Evolutionary conservation across 2,113 vertebrate species (phyloP).

Genomic region (Ictidomys tridecemlineatus): DNA sequence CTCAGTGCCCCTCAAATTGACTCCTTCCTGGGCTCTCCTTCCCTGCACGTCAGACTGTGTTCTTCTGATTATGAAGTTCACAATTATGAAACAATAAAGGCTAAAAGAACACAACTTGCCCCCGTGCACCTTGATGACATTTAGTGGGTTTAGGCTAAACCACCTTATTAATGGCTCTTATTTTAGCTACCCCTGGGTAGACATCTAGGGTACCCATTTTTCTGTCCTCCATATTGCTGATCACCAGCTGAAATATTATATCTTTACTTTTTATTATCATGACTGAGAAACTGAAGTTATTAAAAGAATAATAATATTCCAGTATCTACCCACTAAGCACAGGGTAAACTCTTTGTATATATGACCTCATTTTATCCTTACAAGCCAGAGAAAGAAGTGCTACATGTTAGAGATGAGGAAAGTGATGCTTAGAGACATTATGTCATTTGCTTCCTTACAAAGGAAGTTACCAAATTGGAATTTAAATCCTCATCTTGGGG

Average conservation of each 20-base stretch:
- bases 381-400: background rate
- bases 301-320: background rate
- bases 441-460: background rate
- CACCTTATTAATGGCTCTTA: background rate
- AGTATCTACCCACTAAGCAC: background rate
- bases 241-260: background rate
- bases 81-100: background rate
- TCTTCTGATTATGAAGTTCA: background rate
- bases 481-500: constrained; percentile 39
- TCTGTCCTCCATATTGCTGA: background rate
- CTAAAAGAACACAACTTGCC: background rate
- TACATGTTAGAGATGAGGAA: background rate
- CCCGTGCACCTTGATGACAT: background rate
- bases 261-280: background rate
- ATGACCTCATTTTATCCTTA: background rate
- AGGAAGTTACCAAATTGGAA: background rate
- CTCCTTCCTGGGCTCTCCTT: background rate
- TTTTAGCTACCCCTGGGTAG: background rate
- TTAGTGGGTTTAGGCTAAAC: background rate
- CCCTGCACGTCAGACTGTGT: background rate
- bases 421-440: background rate
- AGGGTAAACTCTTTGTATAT: background rate
- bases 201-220: background rate
- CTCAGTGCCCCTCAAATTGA: background rate
- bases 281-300: background rate